These are phyloP conservation scores for Hesperophylax magnus DNA, from an alignment of 1,140 invertebrate species.

Conservation along the genomic window DNA sequence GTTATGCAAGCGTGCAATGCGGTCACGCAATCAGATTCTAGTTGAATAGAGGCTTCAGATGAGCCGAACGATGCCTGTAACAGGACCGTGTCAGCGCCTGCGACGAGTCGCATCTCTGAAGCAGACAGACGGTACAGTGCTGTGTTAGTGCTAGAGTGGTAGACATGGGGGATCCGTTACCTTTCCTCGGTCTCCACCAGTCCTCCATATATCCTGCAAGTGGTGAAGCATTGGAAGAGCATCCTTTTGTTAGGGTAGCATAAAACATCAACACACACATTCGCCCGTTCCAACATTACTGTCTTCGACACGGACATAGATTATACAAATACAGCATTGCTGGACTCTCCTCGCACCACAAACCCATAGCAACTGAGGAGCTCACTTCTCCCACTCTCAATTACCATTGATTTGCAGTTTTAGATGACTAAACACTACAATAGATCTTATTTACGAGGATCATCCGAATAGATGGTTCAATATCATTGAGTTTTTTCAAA, in stretches of 20 bases:
- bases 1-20: no score
- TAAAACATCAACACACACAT: constrained; percentile 65
- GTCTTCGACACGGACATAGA: constrained; percentile 40
- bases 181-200: constrained; percentile 96
- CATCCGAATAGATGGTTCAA: constrained; percentile 2
- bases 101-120: not conserved
- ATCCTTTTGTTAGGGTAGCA: constrained; percentile 81
- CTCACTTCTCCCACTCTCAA: not conserved
- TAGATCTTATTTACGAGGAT: constrained; percentile 13
- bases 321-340: constrained; percentile 26
- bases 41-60: no score
- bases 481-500: not conserved
- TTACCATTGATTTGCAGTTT: constrained; percentile 16
- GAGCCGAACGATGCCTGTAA: no score
- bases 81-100: no score
- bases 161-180: constrained; percentile 70
- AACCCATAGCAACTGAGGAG: constrained; percentile 27
- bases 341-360: not conserved
- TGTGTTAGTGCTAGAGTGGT: constrained; percentile 16
- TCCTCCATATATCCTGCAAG: constrained; percentile 97
- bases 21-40: no score
- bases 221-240: constrained; percentile 91
- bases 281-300: constrained; percentile 51
- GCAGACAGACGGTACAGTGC: constrained; percentile 40
- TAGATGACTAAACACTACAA: not conserved